Percentiles rank a stretch among this genome's conserved stretches.
These are phyloP conservation scores for Neopipo cinnamomea DNA, from an alignment of 2,113 vertebrate genomes.

Conservation along the genomic window DNA sequence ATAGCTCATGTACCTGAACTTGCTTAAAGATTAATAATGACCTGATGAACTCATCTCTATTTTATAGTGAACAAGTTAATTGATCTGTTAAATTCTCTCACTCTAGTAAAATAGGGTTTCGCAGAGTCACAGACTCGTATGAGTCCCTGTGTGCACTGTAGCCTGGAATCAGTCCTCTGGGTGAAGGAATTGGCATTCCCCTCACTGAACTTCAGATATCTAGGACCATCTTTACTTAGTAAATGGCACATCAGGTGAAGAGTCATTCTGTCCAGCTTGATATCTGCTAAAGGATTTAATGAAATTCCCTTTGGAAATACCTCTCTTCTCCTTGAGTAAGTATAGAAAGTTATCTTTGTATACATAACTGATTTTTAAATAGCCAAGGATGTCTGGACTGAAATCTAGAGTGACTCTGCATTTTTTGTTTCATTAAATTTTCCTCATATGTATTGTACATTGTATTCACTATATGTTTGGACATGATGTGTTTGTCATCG, in stretches of 20 bases:
- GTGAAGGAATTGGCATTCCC: not conserved
- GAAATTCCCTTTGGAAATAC: not conserved
- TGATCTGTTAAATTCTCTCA: not conserved
- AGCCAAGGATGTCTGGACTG: not conserved
- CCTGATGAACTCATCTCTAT: not conserved
- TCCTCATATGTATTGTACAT: not conserved
- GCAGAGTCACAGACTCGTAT: not conserved
- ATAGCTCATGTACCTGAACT: not conserved
- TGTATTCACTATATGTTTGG: not conserved
- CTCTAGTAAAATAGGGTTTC: not conserved
- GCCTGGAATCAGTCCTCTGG: not conserved
- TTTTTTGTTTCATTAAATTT: not conserved
- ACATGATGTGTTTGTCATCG: not conserved
- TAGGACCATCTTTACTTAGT: not conserved
- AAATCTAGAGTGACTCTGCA: not conserved
- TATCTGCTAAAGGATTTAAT: not conserved
- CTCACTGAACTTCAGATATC: not conserved
- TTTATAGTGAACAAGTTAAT: not conserved
- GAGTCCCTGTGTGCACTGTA: not conserved
- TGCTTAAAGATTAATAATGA: not conserved
- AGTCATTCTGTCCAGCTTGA: not conserved
- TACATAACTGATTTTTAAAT: not conserved
- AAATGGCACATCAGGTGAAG: not conserved
- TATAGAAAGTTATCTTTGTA: not conserved
- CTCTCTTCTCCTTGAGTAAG: not conserved